These are phyloP conservation scores for Oxyruncus cristatus DNA, from an alignment of 2,113 vertebrate species.

Conservation along the genomic window DNA sequence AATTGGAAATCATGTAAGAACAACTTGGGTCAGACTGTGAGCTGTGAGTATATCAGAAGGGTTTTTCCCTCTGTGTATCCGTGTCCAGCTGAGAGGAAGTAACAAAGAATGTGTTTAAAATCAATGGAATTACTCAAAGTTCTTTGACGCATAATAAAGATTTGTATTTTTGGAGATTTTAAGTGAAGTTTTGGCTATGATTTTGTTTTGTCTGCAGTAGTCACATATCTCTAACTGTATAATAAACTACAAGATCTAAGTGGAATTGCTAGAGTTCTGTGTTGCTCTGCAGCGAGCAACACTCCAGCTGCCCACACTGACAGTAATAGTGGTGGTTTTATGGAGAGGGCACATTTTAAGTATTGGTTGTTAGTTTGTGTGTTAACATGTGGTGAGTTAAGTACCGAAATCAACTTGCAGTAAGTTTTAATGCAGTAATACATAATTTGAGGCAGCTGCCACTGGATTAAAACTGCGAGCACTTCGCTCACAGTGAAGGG, in stretches of 20 bases:
- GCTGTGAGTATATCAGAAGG: background rate
- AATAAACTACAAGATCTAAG: background rate
- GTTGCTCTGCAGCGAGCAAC: background rate
- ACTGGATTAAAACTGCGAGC: background rate
- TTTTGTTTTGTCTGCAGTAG: conserved; percentile 48
- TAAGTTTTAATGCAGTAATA: background rate
- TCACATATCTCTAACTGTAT: background rate
- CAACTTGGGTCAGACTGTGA: background rate
- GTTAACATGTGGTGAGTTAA: background rate
- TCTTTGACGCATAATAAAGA: conserved; percentile 23
- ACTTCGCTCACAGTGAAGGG: background rate
- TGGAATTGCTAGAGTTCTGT: background rate
- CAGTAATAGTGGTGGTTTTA: background rate
- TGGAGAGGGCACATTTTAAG: background rate
- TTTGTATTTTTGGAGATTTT: background rate
- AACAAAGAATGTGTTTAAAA: conserved; percentile 55
- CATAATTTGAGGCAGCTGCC: background rate
- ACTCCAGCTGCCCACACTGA: background rate
- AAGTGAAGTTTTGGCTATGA: conserved; percentile 8
- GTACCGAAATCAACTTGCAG: background rate
- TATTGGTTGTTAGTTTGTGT: background rate
- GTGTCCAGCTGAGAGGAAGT: conserved; percentile 50
- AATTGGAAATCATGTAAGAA: conserved; percentile 33
- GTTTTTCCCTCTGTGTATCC: conserved; percentile 22
- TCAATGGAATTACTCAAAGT: conserved; percentile 35